Base-by-base conservation (phyloP, 2,797 vertebrate genomes). In the Streptopelia turtur region DNA sequence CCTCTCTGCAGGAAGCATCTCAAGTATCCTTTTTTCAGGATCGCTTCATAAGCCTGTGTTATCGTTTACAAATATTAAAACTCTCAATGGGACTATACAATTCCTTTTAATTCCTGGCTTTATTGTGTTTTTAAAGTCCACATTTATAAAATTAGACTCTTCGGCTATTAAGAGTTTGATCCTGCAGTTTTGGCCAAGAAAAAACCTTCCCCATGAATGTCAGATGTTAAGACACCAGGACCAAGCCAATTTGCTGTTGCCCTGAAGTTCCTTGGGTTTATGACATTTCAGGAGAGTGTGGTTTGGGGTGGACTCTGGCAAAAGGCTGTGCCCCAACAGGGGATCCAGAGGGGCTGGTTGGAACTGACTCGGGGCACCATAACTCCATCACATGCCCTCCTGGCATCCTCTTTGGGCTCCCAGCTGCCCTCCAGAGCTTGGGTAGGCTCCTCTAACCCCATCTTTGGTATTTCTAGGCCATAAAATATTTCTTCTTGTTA, bases 61-160 rank as follows among this genome's bases (percentile, higher is more conserved):
- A 76, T 50, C 94, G 71, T 90, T 94, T 91, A 90, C 64, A 71
- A 76, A 61, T 90, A 89, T 39, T 77, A 71, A 59, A 84, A 87
- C 35, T 77, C 64, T 72, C 64, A 50, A 8, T 1, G 6, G 64
- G 33, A 80, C 63, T 70, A 30, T 25, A 87, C 1, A 3, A 33
- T 79, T 72, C 56, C 56, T 59, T 37, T 35, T 17, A 82, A 33
- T 90, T 82, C 31, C 45, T 90, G 71, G 9, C 27, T 82, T 11
- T 11, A 41, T 7, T 64, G 33, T 84, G 30, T 57, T 88, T 90
- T 80, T 74, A 70, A 93, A 84, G 11, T 18, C 49, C n/a, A 30
- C 16, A 16, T 82, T 56, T 93, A 68, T 68, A 74, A 86, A 76
- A 13, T 17, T 37, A 50, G 49, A 25, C 16, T 11, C n/a, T 82